A percentile compares a stretch with the other conserved stretches of the same genome.
These are phyloP conservation scores for Gisinianus flammeolus DNA, from an alignment of 2,888 invertebrate species.

Conservation along the genomic window DNA sequence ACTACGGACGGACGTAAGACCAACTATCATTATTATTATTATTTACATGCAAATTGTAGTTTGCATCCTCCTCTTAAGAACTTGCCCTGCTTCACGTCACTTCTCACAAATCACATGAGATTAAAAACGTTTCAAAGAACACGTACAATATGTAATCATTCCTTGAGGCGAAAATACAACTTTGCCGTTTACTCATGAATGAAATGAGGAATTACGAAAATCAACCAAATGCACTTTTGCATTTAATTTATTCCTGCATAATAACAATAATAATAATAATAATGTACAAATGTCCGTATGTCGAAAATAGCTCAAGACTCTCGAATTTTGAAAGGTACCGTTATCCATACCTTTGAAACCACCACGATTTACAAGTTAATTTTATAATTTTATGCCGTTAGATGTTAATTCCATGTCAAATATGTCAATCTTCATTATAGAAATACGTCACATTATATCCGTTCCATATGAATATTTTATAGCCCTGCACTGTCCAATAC, in stretches of 20 bases:
- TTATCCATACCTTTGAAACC: no score
- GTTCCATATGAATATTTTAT: neutral
- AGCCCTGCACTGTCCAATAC: neutral
- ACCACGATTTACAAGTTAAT: neutral
- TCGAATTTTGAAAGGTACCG: no score
- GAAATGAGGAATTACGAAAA: neutral
- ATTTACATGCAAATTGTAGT: neutral
- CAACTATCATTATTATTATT: neutral
- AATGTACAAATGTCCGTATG: no score
- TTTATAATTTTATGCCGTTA: slow-evolving; percentile 1
- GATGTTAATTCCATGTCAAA: no score
- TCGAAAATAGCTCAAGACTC: no score
- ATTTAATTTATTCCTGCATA: slow-evolving; percentile 15
- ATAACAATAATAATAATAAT: no score
- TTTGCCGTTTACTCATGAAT: neutral
- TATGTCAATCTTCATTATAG: slow-evolving; percentile 12
- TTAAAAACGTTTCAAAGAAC: neutral
- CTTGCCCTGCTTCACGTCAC: slow-evolving; percentile 4
- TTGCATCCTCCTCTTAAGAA: neutral
- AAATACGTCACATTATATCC: neutral
- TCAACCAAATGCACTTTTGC: slow-evolving; percentile 9
- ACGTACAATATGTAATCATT: neutral
- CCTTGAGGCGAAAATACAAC: neutral
- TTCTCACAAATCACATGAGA: neutral
- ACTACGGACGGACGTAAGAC: neutral